Percentiles rank a stretch among this genome's conserved stretches.
These are phyloP conservation scores for Conomelus anceps DNA, from an alignment of 2,888 invertebrate species.

Conservation along the genomic window DNA sequence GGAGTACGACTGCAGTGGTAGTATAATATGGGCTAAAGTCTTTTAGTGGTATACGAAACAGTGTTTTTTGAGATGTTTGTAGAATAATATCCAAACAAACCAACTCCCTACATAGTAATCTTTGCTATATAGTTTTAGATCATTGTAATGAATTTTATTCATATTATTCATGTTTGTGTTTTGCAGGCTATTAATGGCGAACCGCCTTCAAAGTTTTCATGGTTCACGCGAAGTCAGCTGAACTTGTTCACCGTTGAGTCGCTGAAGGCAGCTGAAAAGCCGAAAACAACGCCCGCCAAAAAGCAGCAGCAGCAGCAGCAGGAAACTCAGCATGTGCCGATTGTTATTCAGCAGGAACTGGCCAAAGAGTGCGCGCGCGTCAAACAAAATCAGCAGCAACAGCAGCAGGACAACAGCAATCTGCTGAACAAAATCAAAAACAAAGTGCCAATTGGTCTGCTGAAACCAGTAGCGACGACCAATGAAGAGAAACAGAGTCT, in stretches of 20 bases:
- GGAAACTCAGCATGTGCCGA: not conserved
- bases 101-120: too few relatives aligned
- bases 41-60: too few relatives aligned
- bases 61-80: too few relatives aligned
- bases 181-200: constrained; percentile 49
- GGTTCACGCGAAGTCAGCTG: constrained; percentile 74
- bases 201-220: constrained; percentile 73
- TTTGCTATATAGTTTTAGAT: too few relatives aligned
- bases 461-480: constrained; percentile 29
- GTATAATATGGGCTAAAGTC: too few relatives aligned
- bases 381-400: constrained; percentile 16
- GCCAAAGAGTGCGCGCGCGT: not conserved
- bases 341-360: not conserved
- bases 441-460: constrained; percentile 28
- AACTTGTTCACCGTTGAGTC: constrained; percentile 49
- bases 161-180: constrained; percentile 23
- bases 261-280: constrained; percentile 39
- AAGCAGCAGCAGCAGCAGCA: constrained; percentile 30
- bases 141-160: too few relatives aligned
- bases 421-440: constrained; percentile 32
- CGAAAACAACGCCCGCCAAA: constrained; percentile 38
- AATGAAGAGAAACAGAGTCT: constrained; percentile 27
- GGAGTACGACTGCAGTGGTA: too few relatives aligned
- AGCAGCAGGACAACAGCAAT: constrained; percentile 28
- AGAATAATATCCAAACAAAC: too few relatives aligned